phyloP scores from a whole-genome alignment of 92 coral and sea anemone species.

The Porites divaricata region DNA sequence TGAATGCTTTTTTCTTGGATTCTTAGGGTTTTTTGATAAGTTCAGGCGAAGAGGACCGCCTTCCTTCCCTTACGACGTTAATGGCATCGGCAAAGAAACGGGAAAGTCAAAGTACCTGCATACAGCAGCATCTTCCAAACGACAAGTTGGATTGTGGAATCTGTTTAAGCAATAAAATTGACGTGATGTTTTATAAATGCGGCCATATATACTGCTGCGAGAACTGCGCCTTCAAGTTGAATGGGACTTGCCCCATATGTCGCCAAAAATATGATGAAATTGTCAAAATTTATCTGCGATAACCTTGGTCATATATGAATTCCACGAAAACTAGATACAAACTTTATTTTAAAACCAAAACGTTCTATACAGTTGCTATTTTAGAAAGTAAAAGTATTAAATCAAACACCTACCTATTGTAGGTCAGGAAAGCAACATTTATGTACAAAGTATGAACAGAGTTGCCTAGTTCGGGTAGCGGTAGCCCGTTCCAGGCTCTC shows the following conservation, averaged over 20 bases:
- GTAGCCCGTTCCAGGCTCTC: too few species aligned
- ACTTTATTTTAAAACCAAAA: too few species aligned
- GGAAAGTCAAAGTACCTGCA: conserved; percentile 7
- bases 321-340: too few species aligned
- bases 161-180: conserved; percentile 18
- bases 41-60: conserved; percentile 8
- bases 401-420: too few species aligned
- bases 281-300: conserved; percentile 10
- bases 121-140: background rate
- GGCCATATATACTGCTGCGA: conserved; percentile 25
- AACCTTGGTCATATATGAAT: background rate
- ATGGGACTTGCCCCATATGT: conserved; percentile 27
- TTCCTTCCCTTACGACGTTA: conserved; percentile 14
- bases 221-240: conserved; percentile 14
- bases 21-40: background rate
- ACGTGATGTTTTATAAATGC: conserved; percentile 21
- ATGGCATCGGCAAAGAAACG: conserved; percentile 2
- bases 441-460: too few species aligned
- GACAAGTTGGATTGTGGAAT: conserved; percentile 15
- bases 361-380: too few species aligned
- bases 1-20: background rate
- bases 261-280: conserved; percentile 25
- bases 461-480: too few species aligned
- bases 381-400: too few species aligned
- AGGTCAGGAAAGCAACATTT: too few species aligned